Evolutionary conservation across 2,888 invertebrate genomes (phyloP), one percentile per base, ranked within the genome.

Genomic region (Tetranychus piercei): DNA sequence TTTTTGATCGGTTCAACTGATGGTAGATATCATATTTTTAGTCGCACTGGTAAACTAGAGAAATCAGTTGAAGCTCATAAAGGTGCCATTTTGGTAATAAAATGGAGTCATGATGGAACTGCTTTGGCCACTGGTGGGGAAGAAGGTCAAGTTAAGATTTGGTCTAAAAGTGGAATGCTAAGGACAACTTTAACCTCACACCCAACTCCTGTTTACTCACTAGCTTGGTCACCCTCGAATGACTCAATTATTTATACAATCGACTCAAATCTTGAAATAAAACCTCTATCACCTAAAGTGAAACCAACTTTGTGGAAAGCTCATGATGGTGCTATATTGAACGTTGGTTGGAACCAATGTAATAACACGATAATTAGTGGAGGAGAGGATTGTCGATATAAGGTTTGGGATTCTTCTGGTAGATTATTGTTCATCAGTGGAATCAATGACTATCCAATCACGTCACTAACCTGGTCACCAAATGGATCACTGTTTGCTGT

Each of bases 81-180:
- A 75, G 85, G 94, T 1, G 95, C 97, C 15, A 90, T 93, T 76
- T 85, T 94, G 34, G 87, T 89, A 73, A 92, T 91, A 1, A 88
- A 90, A 80, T 99, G 97, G 97, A 94, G 92, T 82, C 89, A 89
- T 74, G 96, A 96, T 83, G 97, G 94, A 4, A 89, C 92, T 44
- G 92, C 94, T n/a, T 86, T 99, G 71, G 85, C 95, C 18, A 95
- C 93, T 80, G 89, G 92, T 77, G 96, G 96, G 0, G 97, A 99
- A 85, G 99, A 99, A 84, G 99, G 97, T 1, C 87, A 88, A 75
- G 88, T 97, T 2, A 96, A 96, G 84, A 89, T 97, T 76, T 99
- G 97, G 97, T 97, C 97, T 0, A 86, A 94, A 71, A 92, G 91
- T 80, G 97, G 96, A 18, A 89, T 94, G 86, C 85, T 99, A 18